Evolutionary conservation across 2,888 invertebrate genomes (phyloP), one percentile per base, ranked within the genome.

Genomic region (Drosophila mimica): DNA sequence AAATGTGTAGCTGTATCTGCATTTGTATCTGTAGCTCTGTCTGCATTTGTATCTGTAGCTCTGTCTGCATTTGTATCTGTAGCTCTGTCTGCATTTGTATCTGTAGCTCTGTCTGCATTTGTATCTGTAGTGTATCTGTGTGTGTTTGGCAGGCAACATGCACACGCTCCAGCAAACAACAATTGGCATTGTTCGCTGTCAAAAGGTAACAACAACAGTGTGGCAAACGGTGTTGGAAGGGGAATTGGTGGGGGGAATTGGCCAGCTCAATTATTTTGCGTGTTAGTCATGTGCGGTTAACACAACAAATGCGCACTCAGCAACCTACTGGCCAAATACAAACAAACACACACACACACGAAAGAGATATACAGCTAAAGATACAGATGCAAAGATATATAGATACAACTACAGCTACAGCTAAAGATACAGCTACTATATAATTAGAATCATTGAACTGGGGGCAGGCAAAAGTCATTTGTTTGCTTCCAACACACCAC

Each of bases 221-320:
- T 2, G 33, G 40, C 11, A 36, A 31, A 0, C 8, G 30, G 11
- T 1, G 40, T 33, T 3, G 0, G 9, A 8, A 3, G 17, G 40
- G 9, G 17, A n/a, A n/a, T n/a, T n/a, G n/a, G 9, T 0, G 20
- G 15, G 0, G 15, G 13, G 6, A 5, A 15, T 5, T 36, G 58
- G 48, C 70, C 65, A 81, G 62, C 72, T 74, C 81, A 85, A 86
- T 83, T 86, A 86, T 86, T 86, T 86, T 81, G 73, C 81, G 71
- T 83, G 86, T 83, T 76, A 79, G 79, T 76, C 59, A 80, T 68
- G 74, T 79, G 81, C 70, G 78, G 74, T 81, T 79, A 86, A 70
- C 70, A 71, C 75, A 86, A 81, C 79, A 83, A 76, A 68, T 68
- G 69, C 57, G 58, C 70, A 65, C 81, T 80, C 66, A 74, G 56